Evolutionary conservation across 2,888 invertebrate genomes (phyloP).

Genomic region (Drosophila flavopinicola): DNA sequence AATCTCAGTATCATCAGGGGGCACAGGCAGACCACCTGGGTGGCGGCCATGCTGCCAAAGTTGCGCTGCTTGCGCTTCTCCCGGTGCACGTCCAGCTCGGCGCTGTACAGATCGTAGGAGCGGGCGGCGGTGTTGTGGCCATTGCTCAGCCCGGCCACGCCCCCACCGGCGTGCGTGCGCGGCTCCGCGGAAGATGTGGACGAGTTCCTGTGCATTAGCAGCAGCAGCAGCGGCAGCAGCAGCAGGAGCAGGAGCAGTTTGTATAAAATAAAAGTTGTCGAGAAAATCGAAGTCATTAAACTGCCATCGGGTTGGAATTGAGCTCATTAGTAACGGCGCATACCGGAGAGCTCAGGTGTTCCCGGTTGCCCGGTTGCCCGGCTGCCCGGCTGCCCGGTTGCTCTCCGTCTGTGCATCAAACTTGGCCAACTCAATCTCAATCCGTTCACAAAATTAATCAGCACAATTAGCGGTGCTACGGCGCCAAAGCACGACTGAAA

Average conservation of each 20-base stretch:
- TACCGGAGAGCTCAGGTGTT: constrained; percentile 3
- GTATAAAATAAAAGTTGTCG: constrained; percentile 22
- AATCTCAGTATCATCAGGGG: constrained; percentile 88
- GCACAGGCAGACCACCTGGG: constrained; percentile 88
- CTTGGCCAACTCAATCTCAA: constrained; percentile 23
- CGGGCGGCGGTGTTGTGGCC: constrained; percentile 61
- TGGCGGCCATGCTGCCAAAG: constrained; percentile 88
- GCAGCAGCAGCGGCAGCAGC: constrained; percentile 29
- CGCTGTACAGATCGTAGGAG: constrained; percentile 85
- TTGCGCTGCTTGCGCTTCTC: constrained; percentile 89
- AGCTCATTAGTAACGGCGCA: constrained; percentile 61
- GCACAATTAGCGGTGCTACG: constrained; percentile 56
- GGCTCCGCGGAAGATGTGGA: constrained; percentile 79
- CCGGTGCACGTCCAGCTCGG: constrained; percentile 86
- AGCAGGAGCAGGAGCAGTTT: constrained; percentile 26
- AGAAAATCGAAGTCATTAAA: constrained; percentile 57
- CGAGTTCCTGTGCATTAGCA: constrained; percentile 81
- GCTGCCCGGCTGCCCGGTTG: too few species aligned
- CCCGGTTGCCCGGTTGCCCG: neutral
- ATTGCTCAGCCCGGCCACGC: constrained; percentile 66
- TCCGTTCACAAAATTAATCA: constrained; percentile 66
- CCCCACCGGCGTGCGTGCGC: constrained; percentile 74
- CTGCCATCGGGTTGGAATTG: constrained; percentile 39
- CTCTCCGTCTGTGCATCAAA: neutral
- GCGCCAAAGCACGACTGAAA: constrained; percentile 26